Conservation (phyloP, 2,888 invertebrate genomes). For the Neoascia interrupta region DNA sequence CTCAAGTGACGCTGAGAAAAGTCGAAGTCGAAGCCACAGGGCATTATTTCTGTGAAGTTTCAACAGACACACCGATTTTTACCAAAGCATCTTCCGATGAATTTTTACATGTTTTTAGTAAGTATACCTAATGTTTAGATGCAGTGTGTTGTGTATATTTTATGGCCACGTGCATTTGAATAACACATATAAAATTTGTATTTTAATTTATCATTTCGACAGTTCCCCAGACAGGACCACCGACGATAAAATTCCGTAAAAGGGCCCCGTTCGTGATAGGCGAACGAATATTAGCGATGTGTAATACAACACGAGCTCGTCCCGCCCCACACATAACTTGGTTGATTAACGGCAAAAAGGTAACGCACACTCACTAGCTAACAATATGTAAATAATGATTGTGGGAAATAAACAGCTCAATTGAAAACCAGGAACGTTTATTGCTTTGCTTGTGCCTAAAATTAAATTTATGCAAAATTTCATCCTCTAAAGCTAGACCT, state of each 20-base stretch:
- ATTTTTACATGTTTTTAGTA: constrained; percentile 89
- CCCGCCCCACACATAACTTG: constrained; percentile 87
- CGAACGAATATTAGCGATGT: constrained; percentile 85
- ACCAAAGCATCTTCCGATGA: constrained; percentile 89
- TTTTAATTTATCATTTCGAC: constrained; percentile 58
- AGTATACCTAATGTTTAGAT: constrained; percentile 78
- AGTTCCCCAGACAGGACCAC: constrained; percentile 84
- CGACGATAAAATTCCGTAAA: constrained; percentile 84
- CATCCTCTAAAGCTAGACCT: too few relatives aligned
- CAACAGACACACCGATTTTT: constrained; percentile 90
- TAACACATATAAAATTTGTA: constrained; percentile 30
- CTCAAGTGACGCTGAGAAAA: constrained; percentile 82
- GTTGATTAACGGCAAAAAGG: constrained; percentile 87
- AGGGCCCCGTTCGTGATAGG: constrained; percentile 81
- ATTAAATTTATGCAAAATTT: too few relatives aligned
- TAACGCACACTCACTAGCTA: constrained; percentile 74
- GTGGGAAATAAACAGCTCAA: constrained; percentile 43
- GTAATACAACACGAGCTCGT: constrained; percentile 84
- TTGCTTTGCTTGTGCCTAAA: too few relatives aligned
- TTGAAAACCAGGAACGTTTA: constrained; percentile 5
- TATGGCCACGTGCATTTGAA: too few relatives aligned
- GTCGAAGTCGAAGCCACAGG: constrained; percentile 90
- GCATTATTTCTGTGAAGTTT: constrained; percentile 90
- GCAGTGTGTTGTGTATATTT: too few relatives aligned
- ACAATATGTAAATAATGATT: constrained; percentile 55